Evolutionary conservation across 2,888 invertebrate genomes (phyloP), one percentile per base, ranked within the genome.

Genomic region (Lycaena phlaeas): DNA sequence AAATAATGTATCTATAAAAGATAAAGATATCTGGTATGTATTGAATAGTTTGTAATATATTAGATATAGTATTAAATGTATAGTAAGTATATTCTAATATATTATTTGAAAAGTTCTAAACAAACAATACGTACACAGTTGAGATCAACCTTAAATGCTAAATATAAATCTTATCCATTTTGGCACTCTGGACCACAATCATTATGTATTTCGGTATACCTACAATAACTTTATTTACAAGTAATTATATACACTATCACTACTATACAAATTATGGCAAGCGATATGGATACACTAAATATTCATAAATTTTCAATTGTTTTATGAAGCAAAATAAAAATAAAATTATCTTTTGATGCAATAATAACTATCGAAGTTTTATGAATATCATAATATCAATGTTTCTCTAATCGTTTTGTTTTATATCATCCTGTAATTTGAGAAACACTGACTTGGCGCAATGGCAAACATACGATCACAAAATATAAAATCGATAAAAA

Each of bases 171-270:
- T 75, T 75, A 72, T 54, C 68, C 61, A 75, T 71, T 79, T 82
- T 84, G 84, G 82, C 82, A 82, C 82, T 65, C 53, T 63, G 72
- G 78, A 75, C 82, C 82, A 79, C 81, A 72, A 61, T 30, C 36
- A 28, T 22, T 42, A 46, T 43, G 36, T 51, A 43, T 49, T 51
- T 49, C 51, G 41, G 30, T 41, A 48, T 42, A 46, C 18, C 26
- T 37, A 18, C 12, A 12, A 30, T 30, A 22, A 40, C 17, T 22
- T 17, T 12, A 9, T 22, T 28, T 5, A 7, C 18, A 27, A 12
- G 29, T 38, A 42, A 29, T 45, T 45, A 41, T 26, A 40, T 14
- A 18, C 12, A 40, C 41, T 38, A 10, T 10, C 40, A 29, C 17
- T 38, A 38, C 11, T 11, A 11, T 34, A 34, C 18, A 34, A 34